Conservation (phyloP, 1,140 invertebrate genomes). For the Hypsibius dujardini region DNA sequence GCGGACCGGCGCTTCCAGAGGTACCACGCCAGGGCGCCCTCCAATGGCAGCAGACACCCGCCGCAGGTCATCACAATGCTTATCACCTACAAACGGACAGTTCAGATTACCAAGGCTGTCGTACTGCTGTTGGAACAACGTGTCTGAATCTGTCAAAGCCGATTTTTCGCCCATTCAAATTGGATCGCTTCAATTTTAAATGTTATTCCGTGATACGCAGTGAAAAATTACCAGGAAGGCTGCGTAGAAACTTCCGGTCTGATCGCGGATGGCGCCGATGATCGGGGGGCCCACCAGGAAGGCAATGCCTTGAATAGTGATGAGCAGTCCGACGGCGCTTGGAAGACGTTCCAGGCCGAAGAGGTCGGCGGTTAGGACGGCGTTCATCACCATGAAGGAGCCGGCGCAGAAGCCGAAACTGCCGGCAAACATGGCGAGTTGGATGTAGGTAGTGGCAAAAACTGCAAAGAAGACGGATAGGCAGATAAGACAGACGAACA, state of each 20-base stretch:
- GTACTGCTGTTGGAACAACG: too few relatives aligned
- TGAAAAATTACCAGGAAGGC: background rate
- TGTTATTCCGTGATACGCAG: too few relatives aligned
- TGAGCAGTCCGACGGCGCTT: constrained; percentile 65
- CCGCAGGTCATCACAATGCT: too few relatives aligned
- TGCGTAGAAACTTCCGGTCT: background rate
- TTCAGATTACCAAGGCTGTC: too few relatives aligned
- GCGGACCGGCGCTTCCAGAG: too few relatives aligned
- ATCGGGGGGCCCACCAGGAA: constrained; percentile 69
- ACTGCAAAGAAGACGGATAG: background rate
- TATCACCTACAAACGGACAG: too few relatives aligned
- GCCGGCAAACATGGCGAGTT: background rate
- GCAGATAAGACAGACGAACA: too few relatives aligned
- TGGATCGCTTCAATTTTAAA: too few relatives aligned
- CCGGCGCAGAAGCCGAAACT: background rate
- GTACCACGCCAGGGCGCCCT: too few relatives aligned
- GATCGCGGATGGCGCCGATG: constrained; percentile 39
- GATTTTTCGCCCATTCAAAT: too few relatives aligned
- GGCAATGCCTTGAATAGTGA: constrained; percentile 68
- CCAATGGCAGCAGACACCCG: too few relatives aligned
- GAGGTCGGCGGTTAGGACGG: constrained; percentile 64
- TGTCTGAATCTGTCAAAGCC: too few relatives aligned
- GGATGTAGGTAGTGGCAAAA: background rate
- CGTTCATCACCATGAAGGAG: constrained; percentile 39
- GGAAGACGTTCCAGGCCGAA: constrained; percentile 69